Conservation (phyloP, 2,113 vertebrate species). For the Clarias macrocephalus region DNA sequence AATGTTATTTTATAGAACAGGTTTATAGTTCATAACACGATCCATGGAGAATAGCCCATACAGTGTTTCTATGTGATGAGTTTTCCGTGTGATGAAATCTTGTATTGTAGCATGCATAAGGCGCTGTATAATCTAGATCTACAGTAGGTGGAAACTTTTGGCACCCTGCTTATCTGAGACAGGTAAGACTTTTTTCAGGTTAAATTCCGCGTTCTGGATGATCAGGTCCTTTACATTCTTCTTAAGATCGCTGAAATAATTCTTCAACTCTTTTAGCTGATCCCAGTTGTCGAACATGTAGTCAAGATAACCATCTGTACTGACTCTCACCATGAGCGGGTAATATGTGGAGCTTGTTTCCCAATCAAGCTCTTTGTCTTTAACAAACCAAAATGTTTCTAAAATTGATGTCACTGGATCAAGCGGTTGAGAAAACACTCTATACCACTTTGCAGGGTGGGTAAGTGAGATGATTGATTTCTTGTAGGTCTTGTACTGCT, state of each 20-base stretch:
- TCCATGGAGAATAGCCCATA: not conserved
- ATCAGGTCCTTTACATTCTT: not conserved
- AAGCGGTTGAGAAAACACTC: too few species aligned
- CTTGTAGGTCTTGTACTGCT: not conserved
- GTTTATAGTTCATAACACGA: not conserved
- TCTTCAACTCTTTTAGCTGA: not conserved
- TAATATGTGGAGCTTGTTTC: not conserved
- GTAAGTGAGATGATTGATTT: not conserved
- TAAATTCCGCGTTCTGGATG: not conserved
- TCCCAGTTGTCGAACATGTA: not conserved
- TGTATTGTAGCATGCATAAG: not conserved
- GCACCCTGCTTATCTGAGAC: not conserved
- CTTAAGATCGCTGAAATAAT: not conserved
- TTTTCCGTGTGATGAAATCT: not conserved
- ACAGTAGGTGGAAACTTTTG: not conserved
- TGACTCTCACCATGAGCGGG: not conserved
- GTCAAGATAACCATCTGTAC: not conserved
- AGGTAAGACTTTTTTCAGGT: not conserved
- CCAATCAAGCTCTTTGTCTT: not conserved
- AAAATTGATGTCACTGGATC: too few species aligned
- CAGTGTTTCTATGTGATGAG: not conserved
- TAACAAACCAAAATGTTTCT: not conserved
- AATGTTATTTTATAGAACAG: not conserved
- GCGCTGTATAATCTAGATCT: not conserved
- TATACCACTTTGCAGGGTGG: not conserved